phyloP scores from a whole-genome alignment of 2,113 vertebrate genomes.

The Camelus dromedarius region DNA sequence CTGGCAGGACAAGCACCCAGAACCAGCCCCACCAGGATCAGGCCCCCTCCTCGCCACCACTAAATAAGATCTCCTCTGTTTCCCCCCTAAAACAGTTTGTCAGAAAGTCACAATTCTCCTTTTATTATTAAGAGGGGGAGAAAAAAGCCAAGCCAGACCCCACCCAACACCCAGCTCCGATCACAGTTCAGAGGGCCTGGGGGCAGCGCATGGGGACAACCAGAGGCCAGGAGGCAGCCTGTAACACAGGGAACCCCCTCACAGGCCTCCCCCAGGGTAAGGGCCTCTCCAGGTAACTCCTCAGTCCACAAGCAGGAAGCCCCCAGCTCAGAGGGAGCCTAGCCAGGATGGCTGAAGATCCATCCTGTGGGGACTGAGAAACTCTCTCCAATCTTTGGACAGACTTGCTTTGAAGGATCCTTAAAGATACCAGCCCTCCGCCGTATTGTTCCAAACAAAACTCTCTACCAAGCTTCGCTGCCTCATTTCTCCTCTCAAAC shows the following conservation, averaged over 20 bases:
- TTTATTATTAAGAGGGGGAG: conserved; percentile 29
- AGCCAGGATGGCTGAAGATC: neutral
- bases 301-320: too few species aligned
- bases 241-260: neutral
- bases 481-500: neutral
- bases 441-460: neutral
- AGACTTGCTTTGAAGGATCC: neutral
- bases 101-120: conserved; percentile 62
- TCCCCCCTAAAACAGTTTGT: neutral
- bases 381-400: neutral
- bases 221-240: neutral
- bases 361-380: neutral
- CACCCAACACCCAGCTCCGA: neutral
- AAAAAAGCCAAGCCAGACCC: neutral
- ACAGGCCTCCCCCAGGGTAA: neutral
- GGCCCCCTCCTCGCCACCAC: neutral
- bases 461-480: neutral
- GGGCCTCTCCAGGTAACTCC: neutral
- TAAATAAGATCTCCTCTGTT: neutral
- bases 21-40: neutral
- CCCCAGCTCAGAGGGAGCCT: neutral
- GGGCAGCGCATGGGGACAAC: neutral
- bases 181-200: neutral
- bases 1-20: too few species aligned
- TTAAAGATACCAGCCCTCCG: neutral